Evolutionary conservation across 2,888 invertebrate genomes (phyloP), one percentile per base, ranked within the genome.

Genomic region (Ichneumoninae sp.): DNA sequence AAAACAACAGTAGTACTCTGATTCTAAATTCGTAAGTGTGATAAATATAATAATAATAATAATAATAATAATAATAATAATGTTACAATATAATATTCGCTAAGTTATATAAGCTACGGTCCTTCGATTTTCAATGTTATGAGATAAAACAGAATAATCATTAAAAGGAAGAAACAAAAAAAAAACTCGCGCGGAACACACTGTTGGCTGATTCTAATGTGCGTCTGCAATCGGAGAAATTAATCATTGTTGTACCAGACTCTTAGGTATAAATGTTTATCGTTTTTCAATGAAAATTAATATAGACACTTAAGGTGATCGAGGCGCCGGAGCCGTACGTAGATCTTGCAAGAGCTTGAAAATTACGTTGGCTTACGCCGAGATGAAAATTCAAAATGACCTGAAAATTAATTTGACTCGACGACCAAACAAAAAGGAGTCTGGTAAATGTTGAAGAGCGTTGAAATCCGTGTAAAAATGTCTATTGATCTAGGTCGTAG

Each of bases 41-140:
- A 88, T 83, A 85, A 82, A 84, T 82, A 80, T 87, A 87, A 84
- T 87, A 82, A 84, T 82, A 33, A 80, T 87, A 87, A 83, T 87
- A 82, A 81, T 81, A 72, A 83, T 70, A 80, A 79, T 87, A 87
- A 84, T 87, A 82, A 82, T 81, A 72, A 85, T 83, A 74, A 85
- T 82, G 83, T 69, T 83, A 70, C 66, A 66, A 81, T 80, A 83
- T 84, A 81, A 71, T 82, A 86, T 78, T 30, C 60, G 60, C 60
- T 30, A 60, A 60, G 60, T 60, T 86, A 80, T 77, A 85, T 86
- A 84, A 78, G 78, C 76, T 81, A 87, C 33, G 76, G 65, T 77
- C 60, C 80, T 75, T 62, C 65, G 70, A 36, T 80, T 44, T 85
- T 81, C 22, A 66, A 36, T 40, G 60, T 78, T 68, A 79, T 76